These are phyloP conservation scores for Cyclopterus lumpus DNA, from an alignment of 2,797 vertebrate genomes.

Conservation along the genomic window DNA sequence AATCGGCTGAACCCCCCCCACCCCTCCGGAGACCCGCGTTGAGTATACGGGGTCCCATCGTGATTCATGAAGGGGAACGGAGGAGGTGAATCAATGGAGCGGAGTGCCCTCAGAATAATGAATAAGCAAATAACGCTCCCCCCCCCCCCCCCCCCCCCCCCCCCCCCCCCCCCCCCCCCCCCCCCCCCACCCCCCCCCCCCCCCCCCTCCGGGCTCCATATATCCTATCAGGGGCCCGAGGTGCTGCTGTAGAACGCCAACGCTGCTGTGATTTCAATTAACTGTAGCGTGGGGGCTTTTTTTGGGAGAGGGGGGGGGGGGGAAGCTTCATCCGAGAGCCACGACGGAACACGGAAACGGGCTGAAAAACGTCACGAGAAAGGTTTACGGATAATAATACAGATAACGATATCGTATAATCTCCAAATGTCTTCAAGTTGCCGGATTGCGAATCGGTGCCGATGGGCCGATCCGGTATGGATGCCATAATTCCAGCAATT, in stretches of 20 bases:
- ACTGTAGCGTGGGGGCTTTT: slow-evolving; percentile 19
- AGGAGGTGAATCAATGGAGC: slow-evolving; percentile 71
- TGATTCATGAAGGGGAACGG: slow-evolving; percentile 75
- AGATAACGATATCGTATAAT: no score
- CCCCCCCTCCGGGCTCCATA: no score
- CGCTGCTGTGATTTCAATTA: slow-evolving; percentile 57
- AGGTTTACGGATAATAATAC: neutral
- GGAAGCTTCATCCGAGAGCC: slow-evolving; percentile 22
- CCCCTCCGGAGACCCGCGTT: slow-evolving; percentile 26
- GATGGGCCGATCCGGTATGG: neutral
- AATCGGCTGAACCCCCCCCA: slow-evolving; percentile 31
- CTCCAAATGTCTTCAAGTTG: no score
- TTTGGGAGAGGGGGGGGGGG: no score
- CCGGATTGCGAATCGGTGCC: neutral
- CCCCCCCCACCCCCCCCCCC: no score
- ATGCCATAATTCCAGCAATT: neutral
- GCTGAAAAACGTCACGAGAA: no score
- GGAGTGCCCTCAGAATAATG: slow-evolving; percentile 73
- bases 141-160: neutral
- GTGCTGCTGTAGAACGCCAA: slow-evolving; percentile 46
- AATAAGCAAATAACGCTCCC: slow-evolving; percentile 68
- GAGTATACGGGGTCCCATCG: no score
- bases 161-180: no score
- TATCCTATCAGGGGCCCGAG: slow-evolving; percentile 50
- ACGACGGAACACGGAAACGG: no score